These are phyloP conservation scores for Xenentodon cancila DNA, from an alignment of 2,797 vertebrate genomes.

Conservation along the genomic window DNA sequence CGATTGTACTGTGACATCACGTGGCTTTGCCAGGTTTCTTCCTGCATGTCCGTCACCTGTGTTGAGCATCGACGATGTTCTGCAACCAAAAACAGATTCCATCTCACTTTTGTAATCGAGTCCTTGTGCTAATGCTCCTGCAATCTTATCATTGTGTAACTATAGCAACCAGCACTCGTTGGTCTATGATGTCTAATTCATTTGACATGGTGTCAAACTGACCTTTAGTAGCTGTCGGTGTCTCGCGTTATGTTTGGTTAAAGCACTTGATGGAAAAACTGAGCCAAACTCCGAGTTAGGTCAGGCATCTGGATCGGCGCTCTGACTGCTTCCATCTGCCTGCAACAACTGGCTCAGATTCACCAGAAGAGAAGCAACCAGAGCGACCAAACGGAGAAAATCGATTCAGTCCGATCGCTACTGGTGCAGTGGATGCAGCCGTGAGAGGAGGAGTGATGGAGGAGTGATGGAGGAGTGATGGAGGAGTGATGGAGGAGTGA, in stretches of 20 bases:
- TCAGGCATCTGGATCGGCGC: neutral
- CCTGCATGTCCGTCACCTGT: conserved; percentile 6
- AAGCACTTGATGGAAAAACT: neutral
- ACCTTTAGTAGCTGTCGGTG: conserved; percentile 11
- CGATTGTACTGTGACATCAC: neutral
- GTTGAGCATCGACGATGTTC: too few relatives aligned
- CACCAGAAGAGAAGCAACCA: neutral
- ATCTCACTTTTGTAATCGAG: neutral
- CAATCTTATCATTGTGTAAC: conserved; percentile 11
- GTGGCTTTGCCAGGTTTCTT: neutral
- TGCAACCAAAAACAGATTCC: conserved; percentile 25
- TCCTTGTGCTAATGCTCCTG: neutral
- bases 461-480: neutral
- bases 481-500: too few relatives aligned
- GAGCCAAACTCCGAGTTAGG: neutral
- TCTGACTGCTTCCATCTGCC: conserved; percentile 14
- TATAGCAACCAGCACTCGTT: neutral
- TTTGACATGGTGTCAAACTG: conserved; percentile 7
- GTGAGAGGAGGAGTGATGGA: neutral
- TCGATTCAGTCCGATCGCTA: conserved; percentile 22
- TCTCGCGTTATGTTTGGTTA: neutral
- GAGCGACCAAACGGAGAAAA: neutral
- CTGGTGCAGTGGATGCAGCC: neutral
- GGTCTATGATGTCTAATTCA: neutral
- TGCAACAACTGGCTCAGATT: conserved; percentile 1